phyloP scores from a whole-genome alignment of 2,113 vertebrate genomes.

The Caracal caracal region DNA sequence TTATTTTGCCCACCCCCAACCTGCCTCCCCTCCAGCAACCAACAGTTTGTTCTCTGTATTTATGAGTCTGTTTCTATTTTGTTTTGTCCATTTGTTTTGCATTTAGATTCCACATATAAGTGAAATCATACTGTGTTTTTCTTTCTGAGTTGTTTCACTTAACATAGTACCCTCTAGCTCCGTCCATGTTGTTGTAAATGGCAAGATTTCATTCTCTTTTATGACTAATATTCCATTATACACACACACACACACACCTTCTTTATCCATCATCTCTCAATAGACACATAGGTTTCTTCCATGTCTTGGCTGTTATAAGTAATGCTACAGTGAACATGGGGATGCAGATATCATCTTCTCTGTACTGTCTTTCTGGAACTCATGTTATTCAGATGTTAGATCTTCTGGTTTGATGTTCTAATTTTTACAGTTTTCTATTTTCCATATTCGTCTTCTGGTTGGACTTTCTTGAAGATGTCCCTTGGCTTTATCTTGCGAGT shows the following conservation, averaged over 20 bases:
- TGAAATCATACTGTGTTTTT: neutral
- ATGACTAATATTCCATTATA: neutral
- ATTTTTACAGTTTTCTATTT: neutral
- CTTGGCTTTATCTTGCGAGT: neutral
- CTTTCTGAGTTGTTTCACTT: neutral
- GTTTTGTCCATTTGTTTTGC: neutral
- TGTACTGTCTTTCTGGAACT: neutral
- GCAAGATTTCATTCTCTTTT: neutral
- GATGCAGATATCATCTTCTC: neutral
- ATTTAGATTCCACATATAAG: neutral
- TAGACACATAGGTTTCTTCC: neutral
- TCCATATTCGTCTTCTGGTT: neutral
- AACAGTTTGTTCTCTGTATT: neutral
- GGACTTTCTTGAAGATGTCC: neutral
- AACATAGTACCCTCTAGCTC: neutral
- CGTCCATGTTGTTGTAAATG: neutral
- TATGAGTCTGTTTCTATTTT: neutral
- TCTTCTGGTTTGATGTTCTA: neutral
- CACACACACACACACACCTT: neutral
- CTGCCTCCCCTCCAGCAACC: neutral
- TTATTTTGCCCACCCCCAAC: neutral
- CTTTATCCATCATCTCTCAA: neutral
- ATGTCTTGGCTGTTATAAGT: neutral
- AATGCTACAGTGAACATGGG: neutral
- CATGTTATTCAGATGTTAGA: neutral